Evolutionary conservation across 2,113 vertebrate species (phyloP).

Genomic region (Bettongia penicillata): DNA sequence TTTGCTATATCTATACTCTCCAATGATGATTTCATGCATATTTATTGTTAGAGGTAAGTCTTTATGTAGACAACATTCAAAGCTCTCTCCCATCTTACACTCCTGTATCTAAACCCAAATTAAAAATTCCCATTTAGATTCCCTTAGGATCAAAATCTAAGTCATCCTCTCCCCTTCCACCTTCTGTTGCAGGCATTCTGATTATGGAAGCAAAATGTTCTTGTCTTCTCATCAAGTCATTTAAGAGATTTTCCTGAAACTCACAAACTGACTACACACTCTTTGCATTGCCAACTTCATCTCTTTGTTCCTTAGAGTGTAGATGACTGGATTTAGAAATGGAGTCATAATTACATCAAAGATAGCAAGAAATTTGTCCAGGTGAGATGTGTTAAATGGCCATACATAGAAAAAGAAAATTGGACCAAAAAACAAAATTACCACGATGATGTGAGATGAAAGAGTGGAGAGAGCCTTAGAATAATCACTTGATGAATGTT

Average conservation of each 20-base stretch:
- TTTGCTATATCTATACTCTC: no score
- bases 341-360: conserved; percentile 35
- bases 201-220: neutral
- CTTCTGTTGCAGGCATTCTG: no score
- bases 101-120: no score
- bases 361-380: conserved; percentile 36
- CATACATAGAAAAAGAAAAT: neutral
- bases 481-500: conserved; percentile 34
- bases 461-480: conserved; percentile 57
- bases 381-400: neutral
- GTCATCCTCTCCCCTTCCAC: no score
- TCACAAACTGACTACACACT: neutral
- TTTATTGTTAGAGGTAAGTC: no score
- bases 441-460: conserved; percentile 35
- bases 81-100: no score
- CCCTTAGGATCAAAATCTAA: no score
- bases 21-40: no score
- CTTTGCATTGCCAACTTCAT: conserved; percentile 8
- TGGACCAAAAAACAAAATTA: conserved; percentile 58
- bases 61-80: no score
- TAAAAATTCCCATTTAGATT: no score
- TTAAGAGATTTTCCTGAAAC: neutral
- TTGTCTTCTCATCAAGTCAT: neutral
- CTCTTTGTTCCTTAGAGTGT: conserved; percentile 37
- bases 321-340: conserved; percentile 26